Base-by-base conservation (phyloP, 1,140 invertebrate genomes). In the Diorhabda carinulata region DNA sequence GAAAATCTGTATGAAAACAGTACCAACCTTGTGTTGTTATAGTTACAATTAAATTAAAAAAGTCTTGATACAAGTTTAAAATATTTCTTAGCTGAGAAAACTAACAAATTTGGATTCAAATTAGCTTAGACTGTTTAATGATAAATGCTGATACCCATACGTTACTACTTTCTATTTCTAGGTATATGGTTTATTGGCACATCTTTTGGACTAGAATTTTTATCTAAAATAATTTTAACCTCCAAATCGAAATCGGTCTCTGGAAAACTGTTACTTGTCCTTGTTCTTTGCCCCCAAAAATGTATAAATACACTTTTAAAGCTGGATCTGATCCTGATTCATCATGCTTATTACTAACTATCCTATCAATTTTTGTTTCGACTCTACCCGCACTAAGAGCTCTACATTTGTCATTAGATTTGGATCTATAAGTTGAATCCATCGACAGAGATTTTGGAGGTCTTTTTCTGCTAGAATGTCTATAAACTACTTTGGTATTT, bases 231-330 rank as follows among this genome's bases (percentile, higher is more conserved):
- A 89, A 77, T 70, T 88, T 86, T 6, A 89, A 79, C 73, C 87
- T 88, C 88, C 88, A 90, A 9, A 90, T 82, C 0, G 88, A 88
- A 3, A 90, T 82, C 0, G 88, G 88, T 72, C 87, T 83, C 70
- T 87, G 87, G 69, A 90, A 90, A 10, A 89, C 86, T 2, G 87
- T 88, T 2, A 89, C 87, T 71, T 89, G 87, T 5, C 88, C 87
- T 56, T 87, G 87, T 73, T 89, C 88, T 72, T 88, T 89, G 0
- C 88, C 88, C 4, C 88, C 88, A 4, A 90, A 81, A 4, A 90
- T 70, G 74, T 88, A 90, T 8, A 89, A 85, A 70, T 87, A 88
- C 25, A 89, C 79, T 0, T 87, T 86, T n/a, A 88, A 83, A 8
- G 76, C 77, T 41, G 78, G 72, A 64, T 82, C 80, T 43, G 77